Evolutionary conservation across 2,797 vertebrate species (phyloP).

Genomic region (Microctenopoma steveboyesi): DNA sequence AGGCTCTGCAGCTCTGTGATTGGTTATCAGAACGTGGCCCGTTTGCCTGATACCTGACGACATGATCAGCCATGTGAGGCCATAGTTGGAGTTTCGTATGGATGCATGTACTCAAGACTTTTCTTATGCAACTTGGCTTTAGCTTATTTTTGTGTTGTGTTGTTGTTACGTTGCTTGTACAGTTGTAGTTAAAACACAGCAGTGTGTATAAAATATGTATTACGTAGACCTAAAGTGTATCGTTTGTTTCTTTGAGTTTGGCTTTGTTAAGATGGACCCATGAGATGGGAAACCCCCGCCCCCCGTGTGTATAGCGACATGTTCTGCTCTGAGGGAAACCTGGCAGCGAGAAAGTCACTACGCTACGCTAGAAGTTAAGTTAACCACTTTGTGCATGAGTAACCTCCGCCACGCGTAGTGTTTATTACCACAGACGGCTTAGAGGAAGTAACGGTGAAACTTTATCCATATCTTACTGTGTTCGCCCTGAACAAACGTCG

Average conservation of each 20-base stretch:
- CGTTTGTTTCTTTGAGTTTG: slow-evolving; percentile 61
- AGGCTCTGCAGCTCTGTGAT: slow-evolving; percentile 25
- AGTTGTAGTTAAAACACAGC: slow-evolving; percentile 69
- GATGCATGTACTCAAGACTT: slow-evolving; percentile 70
- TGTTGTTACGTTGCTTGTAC: slow-evolving; percentile 64
- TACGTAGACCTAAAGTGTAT: slow-evolving; percentile 53
- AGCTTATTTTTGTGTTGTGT: slow-evolving; percentile 43
- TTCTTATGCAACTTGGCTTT: slow-evolving; percentile 47
- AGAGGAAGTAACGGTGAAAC: too few relatives aligned
- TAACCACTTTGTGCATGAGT: neutral
- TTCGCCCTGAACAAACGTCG: neutral
- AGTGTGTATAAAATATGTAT: slow-evolving; percentile 72
- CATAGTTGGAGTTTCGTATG: slow-evolving; percentile 62
- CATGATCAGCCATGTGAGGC: slow-evolving; percentile 36
- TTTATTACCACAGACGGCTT: too few relatives aligned
- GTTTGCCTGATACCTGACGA: slow-evolving; percentile 30
- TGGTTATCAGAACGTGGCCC: slow-evolving; percentile 33
- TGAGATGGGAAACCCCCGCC: slow-evolving; percentile 33
- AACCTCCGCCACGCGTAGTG: neutral
- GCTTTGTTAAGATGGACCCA: slow-evolving; percentile 60
- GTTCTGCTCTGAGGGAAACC: slow-evolving; percentile 2
- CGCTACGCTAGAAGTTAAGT: neutral
- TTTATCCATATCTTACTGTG: neutral
- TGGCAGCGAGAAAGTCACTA: neutral
- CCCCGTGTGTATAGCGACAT: neutral